Base-by-base conservation (phyloP, 2,113 vertebrate species). In the Aegypius monachus region DNA sequence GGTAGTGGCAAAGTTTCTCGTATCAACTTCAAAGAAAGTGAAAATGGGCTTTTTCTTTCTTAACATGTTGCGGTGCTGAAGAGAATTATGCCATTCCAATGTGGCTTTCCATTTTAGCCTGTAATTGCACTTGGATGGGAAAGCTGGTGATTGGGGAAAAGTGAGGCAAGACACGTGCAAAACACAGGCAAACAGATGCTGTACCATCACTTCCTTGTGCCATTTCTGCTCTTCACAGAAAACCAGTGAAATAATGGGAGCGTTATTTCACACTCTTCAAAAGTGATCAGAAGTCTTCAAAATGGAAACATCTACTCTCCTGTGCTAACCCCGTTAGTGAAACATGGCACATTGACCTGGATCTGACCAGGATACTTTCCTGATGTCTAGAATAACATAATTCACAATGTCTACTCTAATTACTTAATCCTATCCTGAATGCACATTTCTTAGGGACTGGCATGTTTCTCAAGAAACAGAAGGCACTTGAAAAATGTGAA, bases 11-110 rank as follows among this genome's bases (percentile, higher is more conserved):
- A 73, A 83, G 10, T 40, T 87, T 50, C 61, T 72, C 26, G 7
- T 67, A 45, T 45, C 92, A 77, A 95, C 93, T 94, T 73, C 81
- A 79, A 84, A 90, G 88, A 66, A 92, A 81, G 1, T 23, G 80
- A 92, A 97, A 96, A 86, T 29, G 59, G 47, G 29, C 21, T 93
- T 97, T 96, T 88, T 58, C 42, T 77, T 55, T 62, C 48, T 59
- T 62, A 92, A 17, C 56, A 81, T 17, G 40, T 80, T 63, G 77
- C 95, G 83, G 42, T 94, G 89, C 87, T 95, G 94, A 92, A 86
- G 36, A 71, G 67, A 77, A 87, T 95, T 45, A 65, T 81, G 17
- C 31, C 45, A 25, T 95, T 87, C 74, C 90, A 90, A 22, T 26
- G n/a, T 67, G 36, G 61, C 88, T 95, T 94, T 96, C 14, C 32